Evolutionary conservation across 2,888 invertebrate genomes (phyloP).

Genomic region (Hipparchia sbordonii): DNA sequence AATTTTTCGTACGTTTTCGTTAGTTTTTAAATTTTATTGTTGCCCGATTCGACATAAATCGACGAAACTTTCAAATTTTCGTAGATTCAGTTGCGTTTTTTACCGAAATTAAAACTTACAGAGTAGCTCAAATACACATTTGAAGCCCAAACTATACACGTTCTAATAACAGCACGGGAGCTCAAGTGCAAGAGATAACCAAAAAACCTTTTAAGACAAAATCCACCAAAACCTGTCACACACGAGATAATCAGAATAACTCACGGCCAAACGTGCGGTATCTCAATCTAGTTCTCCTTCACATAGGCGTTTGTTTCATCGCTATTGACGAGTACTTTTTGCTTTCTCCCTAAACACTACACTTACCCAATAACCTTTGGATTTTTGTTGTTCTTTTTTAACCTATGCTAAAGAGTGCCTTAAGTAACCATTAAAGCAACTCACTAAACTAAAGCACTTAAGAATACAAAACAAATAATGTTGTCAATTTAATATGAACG

Average conservation of each 20-base stretch:
- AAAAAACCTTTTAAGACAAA: not conserved
- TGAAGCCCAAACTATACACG: too few relatives aligned
- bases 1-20: too few relatives aligned
- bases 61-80: not conserved
- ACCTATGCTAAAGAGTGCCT: too few relatives aligned
- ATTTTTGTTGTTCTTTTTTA: not conserved
- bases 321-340: not conserved
- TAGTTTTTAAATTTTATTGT: too few relatives aligned
- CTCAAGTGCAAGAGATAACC: not conserved
- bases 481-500: not conserved
- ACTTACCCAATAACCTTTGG: not conserved
- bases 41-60: not conserved
- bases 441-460: not conserved
- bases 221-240: not conserved
- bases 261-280: constrained; percentile 1
- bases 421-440: too few relatives aligned
- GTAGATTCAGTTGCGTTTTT: too few relatives aligned
- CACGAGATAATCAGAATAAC: not conserved
- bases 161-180: too few relatives aligned
- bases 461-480: not conserved
- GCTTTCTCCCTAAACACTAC: not conserved
- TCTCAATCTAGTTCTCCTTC: not conserved
- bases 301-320: not conserved
- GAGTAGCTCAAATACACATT: too few relatives aligned
- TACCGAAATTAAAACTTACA: too few relatives aligned